Percentiles rank a stretch among this genome's conserved stretches.
Evolutionary conservation across 2,797 vertebrate species (phyloP).

Genomic region (Cheirogaleus major): DNA sequence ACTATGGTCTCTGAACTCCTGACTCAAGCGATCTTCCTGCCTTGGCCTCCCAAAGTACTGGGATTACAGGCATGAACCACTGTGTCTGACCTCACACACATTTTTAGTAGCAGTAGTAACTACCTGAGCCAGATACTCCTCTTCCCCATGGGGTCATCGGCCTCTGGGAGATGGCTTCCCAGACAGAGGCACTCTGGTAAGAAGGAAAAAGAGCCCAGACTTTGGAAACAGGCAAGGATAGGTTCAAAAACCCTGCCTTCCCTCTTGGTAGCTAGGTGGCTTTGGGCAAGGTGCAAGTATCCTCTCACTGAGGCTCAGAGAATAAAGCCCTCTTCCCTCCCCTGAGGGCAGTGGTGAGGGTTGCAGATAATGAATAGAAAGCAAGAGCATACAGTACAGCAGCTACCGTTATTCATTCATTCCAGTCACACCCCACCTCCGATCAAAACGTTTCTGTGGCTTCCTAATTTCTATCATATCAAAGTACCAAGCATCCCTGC

Average conservation of each 20-base stretch:
- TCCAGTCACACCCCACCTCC: not conserved
- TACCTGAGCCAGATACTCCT: not conserved
- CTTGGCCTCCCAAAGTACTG: not conserved
- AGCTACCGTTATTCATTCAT: not conserved
- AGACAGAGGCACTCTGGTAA: not conserved
- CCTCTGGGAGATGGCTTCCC: not conserved
- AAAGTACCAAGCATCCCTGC: not conserved
- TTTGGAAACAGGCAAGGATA: not conserved
- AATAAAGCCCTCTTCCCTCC: not conserved
- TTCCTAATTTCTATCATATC: not conserved
- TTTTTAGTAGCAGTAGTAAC: not conserved
- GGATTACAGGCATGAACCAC: not conserved
- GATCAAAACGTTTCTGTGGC: not conserved
- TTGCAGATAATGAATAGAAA: fast-evolving
- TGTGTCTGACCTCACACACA: not conserved
- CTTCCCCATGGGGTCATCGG: not conserved
- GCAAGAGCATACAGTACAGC: not conserved
- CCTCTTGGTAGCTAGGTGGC: not conserved
- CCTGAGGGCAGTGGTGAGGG: not conserved
- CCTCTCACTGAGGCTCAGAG: not conserved
- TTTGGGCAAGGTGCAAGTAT: not conserved
- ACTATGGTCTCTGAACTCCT: not conserved
- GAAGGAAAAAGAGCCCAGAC: not conserved
- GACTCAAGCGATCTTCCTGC: not conserved
- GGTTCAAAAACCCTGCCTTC: not conserved